Evolutionary conservation across 53 echinoderm and acorn worm species (phyloP), one percentile per base, ranked within the genome.

Genomic region (Actinopyga echinites): DNA sequence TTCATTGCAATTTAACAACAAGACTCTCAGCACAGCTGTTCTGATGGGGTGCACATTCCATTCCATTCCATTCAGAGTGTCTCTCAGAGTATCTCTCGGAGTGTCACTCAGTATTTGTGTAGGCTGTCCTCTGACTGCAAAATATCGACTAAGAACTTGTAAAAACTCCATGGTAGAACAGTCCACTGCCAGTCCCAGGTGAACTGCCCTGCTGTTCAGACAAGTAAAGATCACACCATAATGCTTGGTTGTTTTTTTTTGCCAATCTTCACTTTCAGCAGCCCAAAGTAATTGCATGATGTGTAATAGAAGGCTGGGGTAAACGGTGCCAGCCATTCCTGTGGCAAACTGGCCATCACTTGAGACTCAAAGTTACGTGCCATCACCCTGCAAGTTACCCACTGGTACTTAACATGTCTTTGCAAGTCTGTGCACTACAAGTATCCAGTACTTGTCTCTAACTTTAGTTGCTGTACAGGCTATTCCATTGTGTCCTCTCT

Each of bases 151-250:
- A 0, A 89, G 53, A 6, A 85, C 81, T 67, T 80, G 71, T 0
- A 85, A n/a, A 37, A 75, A 84, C 37, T 88, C 83, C 63, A 69
- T 62, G 5, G 85, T 89, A 2, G 80, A 80, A 61, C 85, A 83
- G 37, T 88, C 88, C 20, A 33, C 45, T n/a, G 84, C 84, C 21
- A 89, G 13, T 4, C 84, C 84, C 23, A 89, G 53, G 31, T 84
- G 84, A 3, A 89, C 89, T 8, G 80, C 79, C 28, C 60, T 31
- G 23, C 68, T 79, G 33, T 89, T 79, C 26, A 84, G 26, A 40
- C 84, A 84, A 6, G 83, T 88, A 40, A 89, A 89, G 22, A 89
- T 52, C 11, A 79, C 89, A 1, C 81, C 89, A 37, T 85, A 85
- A 44, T 85, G 69, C 28, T 89, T 85, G n/a, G 59, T 30, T 4